Base-by-base conservation (phyloP, 2,888 invertebrate genomes). In the Nymphalis polychloros region DNA sequence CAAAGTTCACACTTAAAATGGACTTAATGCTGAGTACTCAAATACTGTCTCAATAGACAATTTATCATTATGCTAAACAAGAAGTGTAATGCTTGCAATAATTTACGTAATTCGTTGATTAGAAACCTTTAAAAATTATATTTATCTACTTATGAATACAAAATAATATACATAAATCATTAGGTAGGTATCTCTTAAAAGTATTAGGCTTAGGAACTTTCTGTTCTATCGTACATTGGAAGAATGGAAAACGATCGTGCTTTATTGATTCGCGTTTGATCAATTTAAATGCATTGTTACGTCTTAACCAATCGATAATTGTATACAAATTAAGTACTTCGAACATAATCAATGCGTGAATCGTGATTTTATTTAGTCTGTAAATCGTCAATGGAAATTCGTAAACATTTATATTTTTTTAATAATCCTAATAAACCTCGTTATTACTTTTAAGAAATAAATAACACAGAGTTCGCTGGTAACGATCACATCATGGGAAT, bases 161-260 rank as follows among this genome's bases (percentile, higher is more conserved):
- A 86, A 83, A 82, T 41, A 41, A 41, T 84, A 86, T 84, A 83
- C 80, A 86, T 88, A 87, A 83, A 87, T 82, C 76, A 76, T 81
- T 78, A 78, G 79, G 78, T 78, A 78, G 79, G 78, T 83, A 82
- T 82, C 71, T 84, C 84, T 85, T 87, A 87, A 78, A 84, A 82
- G 79, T 89, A 85, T 83, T 82, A 83, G 80, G 79, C 82, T 84
- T 90, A 92, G 92, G 92, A 92, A 92, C 92, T 91, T 85, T 88
- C 77, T 85, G 87, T 86, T 89, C 88, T 85, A 84, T 81, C 75
- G 84, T 87, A 88, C 83, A 10, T 41, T 84, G 48, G 27, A 41
- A 35, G 17, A 55, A 61, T 55, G 53, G 20, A 66, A 66, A 66
- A 66, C 61, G 53, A 52, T 49, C 27, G 19, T 35, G 27, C 59